Base-by-base conservation (phyloP, 1,140 invertebrate species). In the Ephestia elutella region DNA sequence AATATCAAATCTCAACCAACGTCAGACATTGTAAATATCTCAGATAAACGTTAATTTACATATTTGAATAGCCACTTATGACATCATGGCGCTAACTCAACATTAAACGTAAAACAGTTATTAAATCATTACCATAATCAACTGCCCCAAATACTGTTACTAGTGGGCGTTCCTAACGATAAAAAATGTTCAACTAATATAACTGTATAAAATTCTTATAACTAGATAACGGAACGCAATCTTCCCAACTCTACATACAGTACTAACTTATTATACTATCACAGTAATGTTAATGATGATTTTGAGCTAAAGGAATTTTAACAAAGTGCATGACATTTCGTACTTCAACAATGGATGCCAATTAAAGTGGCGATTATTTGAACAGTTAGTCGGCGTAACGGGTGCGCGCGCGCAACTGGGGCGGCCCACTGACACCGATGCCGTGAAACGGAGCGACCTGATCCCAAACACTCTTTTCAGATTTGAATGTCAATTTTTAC, bases 331-430 rank as follows among this genome's bases (percentile, higher is more conserved):
- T 72, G 73, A 76, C 73, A 77, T 77, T 71, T 78, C 54, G 49
- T 3, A 57, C 48, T 38, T 54, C 44, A 60, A 73, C 62, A 74
- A 69, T 71, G 59, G 54, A 53, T 59, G 44, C 56, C 70, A 80
- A 80, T 80, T 78, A 78, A 68, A 69, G 61, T 60, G 49, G 66
- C 70, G 72, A 70, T 71, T 77, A 75, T 77, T 80, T 68, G 75
- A 75, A 85, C 83, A 78, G 81, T 86, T 86, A 86, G 69, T 48
- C 65, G 54, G 63, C 54, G 70, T 80, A 78, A 80, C 78, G 78
- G 75, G 71, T 65, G 69, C 68, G 67, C 68, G 54, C 59, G 65
- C 68, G 70, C 79, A 83, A 75, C 77, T 80, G 75, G 78, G 73
- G 67, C 76, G 77, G 50, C 80, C 78, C 70, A 84, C 77, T 86